Base-by-base conservation (phyloP, 1,140 invertebrate genomes). In the Drosophila athabasca region DNA sequence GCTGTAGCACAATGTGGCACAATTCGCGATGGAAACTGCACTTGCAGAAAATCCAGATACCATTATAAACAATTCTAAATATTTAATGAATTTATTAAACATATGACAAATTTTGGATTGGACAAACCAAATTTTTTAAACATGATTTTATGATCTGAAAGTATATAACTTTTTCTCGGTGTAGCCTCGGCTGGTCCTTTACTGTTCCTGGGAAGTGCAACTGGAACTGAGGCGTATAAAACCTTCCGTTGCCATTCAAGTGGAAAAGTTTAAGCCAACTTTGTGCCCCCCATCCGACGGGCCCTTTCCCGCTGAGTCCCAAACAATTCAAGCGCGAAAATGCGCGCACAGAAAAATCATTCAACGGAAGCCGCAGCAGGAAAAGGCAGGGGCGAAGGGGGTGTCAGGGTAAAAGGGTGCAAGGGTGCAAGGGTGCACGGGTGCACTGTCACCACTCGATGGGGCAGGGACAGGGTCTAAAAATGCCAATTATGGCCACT, bases 221-320 rank as follows among this genome's bases (percentile, higher is more conserved):
- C 31, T 68, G 73, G 62, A 49, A 66, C 26, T 73, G 50, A 71
- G 74, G 68, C 74, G 65, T 78, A 85, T 85, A 85, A 85, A 85
- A 87, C 82, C 82, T 85, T 85, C 82, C 82, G 82, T 77, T 81
- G 82, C 82, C 82, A 88, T 85, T 85, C 83, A 82, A 85, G 82
- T 85, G 83, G 83, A 85, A 85, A 85, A 85, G 83, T 85, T 85
- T 87, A 87, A 85, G 82, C 78, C 83, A 85, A 85, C 82, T 85
- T 82, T 76, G 64, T 68, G 74, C 62, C 67, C 48, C 7, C 19
- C 39, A n/a, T 29, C 44, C 58, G 41, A 13, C 13, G 13, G 7
- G 24, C 57, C 24, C 45, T 24, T 15, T 17, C 39, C 62, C 53
- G 22, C 35, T 50, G 54, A 41, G 26, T 60, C 53, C 11, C 75